Percentiles rank a stretch among this genome's conserved stretches.
These are phyloP conservation scores for Holacanthus passer DNA, from an alignment of 2,113 vertebrate genomes.

Conservation along the genomic window DNA sequence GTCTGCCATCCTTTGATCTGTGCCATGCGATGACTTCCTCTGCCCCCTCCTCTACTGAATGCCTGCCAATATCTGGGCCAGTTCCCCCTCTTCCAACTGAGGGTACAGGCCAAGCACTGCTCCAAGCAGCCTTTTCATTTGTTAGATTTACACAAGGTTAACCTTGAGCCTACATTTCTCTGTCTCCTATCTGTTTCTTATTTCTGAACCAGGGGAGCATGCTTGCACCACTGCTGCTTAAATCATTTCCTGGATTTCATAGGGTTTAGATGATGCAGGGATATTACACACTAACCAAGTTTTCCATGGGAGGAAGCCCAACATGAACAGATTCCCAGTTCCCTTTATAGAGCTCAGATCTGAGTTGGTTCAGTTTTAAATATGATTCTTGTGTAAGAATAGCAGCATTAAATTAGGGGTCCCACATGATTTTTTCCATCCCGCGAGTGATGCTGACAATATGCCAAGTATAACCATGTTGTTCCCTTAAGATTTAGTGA, in stretches of 20 bases:
- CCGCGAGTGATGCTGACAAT: not conserved
- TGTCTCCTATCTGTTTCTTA: not conserved
- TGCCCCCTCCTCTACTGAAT: not conserved
- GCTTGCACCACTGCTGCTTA: not conserved
- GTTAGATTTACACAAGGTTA: not conserved
- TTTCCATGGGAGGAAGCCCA: not conserved
- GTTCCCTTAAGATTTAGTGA: slow-evolving; percentile 15
- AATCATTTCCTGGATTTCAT: not conserved
- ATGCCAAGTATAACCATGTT: not conserved
- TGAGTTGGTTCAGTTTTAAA: slow-evolving; percentile 16
- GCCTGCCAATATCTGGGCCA: slow-evolving; percentile 24
- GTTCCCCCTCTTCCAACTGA: slow-evolving; percentile 11
- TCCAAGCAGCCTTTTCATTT: slow-evolving; percentile 1
- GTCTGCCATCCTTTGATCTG: slow-evolving; percentile 6
- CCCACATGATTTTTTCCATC: slow-evolving; percentile 13
- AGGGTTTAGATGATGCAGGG: not conserved
- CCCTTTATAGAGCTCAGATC: slow-evolving; percentile 17
- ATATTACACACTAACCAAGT: not conserved
- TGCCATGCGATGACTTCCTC: not conserved
- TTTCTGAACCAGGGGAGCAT: not conserved
- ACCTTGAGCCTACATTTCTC: not conserved
- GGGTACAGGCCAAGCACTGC: not conserved
- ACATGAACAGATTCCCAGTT: not conserved
- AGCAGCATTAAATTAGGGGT: not conserved
- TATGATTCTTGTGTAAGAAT: slow-evolving; percentile 5